phyloP scores from a whole-genome alignment of 2,113 vertebrate species.

The Potamarius usumacintae region DNA sequence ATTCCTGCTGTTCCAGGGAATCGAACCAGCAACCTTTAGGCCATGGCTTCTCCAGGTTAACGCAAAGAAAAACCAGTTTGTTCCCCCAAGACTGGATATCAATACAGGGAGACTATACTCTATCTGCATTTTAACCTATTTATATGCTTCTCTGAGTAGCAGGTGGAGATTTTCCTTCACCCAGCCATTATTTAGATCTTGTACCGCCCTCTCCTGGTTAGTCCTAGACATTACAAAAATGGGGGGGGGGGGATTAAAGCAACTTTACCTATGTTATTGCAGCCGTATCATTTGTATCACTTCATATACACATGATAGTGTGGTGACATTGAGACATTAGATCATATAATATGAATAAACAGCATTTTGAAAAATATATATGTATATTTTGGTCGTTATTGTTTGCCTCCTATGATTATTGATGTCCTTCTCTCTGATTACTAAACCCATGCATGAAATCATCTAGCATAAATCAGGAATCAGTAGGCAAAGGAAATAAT shows the following conservation, averaged over 20 bases:
- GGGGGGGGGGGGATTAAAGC: no score
- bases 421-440: not conserved
- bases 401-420: not conserved
- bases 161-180: not conserved
- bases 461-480: not conserved
- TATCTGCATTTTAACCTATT: not conserved
- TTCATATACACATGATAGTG: not conserved
- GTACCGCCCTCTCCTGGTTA: conserved; percentile 31
- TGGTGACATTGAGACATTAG: not conserved
- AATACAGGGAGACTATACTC: not conserved
- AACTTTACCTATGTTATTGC: not conserved
- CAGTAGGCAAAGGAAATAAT: not conserved
- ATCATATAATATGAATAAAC: not conserved
- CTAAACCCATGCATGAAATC: not conserved
- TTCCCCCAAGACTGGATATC: not conserved
- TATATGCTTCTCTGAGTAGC: not conserved
- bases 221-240: not conserved
- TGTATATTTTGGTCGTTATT: not conserved
- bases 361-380: not conserved
- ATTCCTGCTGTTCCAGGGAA: no score
- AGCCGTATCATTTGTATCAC: not conserved
- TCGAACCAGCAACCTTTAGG: no score
- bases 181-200: not conserved
- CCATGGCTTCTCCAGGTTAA: not conserved
- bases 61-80: not conserved